These are phyloP conservation scores for Protaetia brevitarsis DNA, from an alignment of 1,140 invertebrate species.

Conservation along the genomic window DNA sequence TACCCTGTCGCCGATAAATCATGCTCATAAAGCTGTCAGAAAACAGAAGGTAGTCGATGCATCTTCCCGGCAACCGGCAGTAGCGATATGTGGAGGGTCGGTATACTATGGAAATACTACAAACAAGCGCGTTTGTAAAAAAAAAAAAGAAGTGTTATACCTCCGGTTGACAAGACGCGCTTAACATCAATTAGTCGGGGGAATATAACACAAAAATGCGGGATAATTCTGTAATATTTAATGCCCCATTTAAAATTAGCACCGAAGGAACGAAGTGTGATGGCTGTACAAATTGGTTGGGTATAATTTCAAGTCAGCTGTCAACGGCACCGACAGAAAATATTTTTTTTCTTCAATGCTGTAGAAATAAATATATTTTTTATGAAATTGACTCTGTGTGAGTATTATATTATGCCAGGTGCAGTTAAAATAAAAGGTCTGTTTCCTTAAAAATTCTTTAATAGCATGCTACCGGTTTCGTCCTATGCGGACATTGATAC, in stretches of 20 bases:
- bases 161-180: background rate
- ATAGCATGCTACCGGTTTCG: too few species aligned
- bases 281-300: background rate
- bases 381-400: too few species aligned
- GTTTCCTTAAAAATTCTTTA: too few species aligned
- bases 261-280: background rate
- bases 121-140: too few species aligned
- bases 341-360: too few species aligned
- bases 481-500: too few species aligned
- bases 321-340: too few species aligned
- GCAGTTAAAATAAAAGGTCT: too few species aligned
- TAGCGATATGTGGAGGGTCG: background rate
- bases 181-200: slow-evolving; percentile 16
- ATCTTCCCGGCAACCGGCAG: background rate
- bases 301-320: slow-evolving; percentile 2
- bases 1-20: background rate
- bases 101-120: background rate
- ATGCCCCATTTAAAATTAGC: slow-evolving; percentile 13
- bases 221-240: slow-evolving; percentile 14
- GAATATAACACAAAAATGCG: slow-evolving; percentile 7
- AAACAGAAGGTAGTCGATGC: slow-evolving; percentile 3
- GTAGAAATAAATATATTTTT: too few species aligned
- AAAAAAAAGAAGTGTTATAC: slow-evolving; percentile 4
- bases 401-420: too few species aligned
- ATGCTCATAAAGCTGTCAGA: slow-evolving; percentile 15